Base-by-base conservation (phyloP, 1,140 invertebrate genomes). In the Homalodisca vitripennis region DNA sequence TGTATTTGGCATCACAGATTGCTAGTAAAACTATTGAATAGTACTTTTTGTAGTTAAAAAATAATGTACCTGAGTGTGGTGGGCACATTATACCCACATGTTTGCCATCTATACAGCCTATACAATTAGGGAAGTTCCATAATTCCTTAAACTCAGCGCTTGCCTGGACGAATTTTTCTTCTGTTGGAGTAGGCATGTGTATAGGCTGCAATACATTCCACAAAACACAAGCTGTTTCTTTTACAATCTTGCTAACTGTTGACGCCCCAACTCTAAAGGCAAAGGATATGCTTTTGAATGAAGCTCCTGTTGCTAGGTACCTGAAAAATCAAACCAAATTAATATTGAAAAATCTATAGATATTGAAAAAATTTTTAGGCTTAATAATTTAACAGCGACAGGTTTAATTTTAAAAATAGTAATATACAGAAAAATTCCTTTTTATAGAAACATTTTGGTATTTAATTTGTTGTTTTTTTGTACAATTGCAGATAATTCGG, bases 21-120 rank as follows among this genome's bases (percentile, higher is more conserved):
- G 82, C 57, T 24, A 82, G 72, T 13, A 84, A 71, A 41, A 84
- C 79, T 41, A 82, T 77, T 27, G 78, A 81, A 73, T 79, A 82
- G 71, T 71, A 77, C 1, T 74, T 62, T 72, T 83, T 83, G 63
- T 82, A 81, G 72, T 82, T 82, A 66, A 73, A 80, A 73, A 73
- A 82, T 13, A 74, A 41, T 10, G 74, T 74, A 46, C 80, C 79
- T 48, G 74, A 74, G 46, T 75, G 75, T 48, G 24, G 10, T 79
- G 84, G 65, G 3, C 34, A 67, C 27, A 73, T 51, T 47, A 80
- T 78, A 14, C 72, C 17, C 17, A 82, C 63, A 67, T 82, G 78
- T 51, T 80, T 80, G 3, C 79, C 78, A 71, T 82, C 78, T 12
- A 82, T 68, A 10, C 77, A 76, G 2, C 78, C 75, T 30, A 78